Percentiles rank a stretch among this genome's conserved stretches.
phyloP scores from a whole-genome alignment of 2,797 vertebrate genomes.

The Gadopsis marmoratus region DNA sequence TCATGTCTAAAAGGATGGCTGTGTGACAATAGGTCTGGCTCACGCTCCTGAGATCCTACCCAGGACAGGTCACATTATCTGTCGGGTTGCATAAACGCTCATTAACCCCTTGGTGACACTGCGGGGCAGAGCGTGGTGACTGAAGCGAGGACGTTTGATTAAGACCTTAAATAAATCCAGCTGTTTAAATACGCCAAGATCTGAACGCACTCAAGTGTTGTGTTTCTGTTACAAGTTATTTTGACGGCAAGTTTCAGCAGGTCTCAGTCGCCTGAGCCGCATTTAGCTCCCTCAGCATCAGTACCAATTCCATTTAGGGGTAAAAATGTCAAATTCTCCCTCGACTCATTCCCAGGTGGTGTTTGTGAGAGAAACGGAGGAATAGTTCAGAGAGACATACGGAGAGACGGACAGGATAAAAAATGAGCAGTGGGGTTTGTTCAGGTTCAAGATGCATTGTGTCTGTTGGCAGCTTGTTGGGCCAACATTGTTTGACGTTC shows the following conservation, averaged over 20 bases:
- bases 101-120: constrained; percentile 64
- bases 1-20: constrained; percentile 68
- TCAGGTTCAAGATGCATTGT: constrained; percentile 84
- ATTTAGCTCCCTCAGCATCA: constrained; percentile 70
- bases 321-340: constrained; percentile 72
- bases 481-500: constrained; percentile 85
- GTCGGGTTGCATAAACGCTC: constrained; percentile 40
- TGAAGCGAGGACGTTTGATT: constrained; percentile 28
- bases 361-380: constrained; percentile 65
- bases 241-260: constrained; percentile 64
- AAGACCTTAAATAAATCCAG: constrained; percentile 40
- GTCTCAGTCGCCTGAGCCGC: constrained; percentile 64
- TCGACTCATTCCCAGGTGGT: constrained; percentile 80
- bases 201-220: constrained; percentile 16
- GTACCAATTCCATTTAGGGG: constrained; percentile 80
- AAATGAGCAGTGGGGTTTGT: constrained; percentile 81
- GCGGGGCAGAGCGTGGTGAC: neutral
- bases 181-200: constrained; percentile 21
- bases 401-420: constrained; percentile 79
- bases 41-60: constrained; percentile 58
- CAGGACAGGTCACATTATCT: constrained; percentile 73
- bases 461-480: constrained; percentile 83
- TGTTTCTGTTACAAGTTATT: constrained; percentile 56
- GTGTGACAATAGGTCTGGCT: constrained; percentile 75
- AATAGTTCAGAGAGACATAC: constrained; percentile 68